These are phyloP conservation scores for Paedocypris micromegethes DNA, from an alignment of 2,797 vertebrate species.

Conservation along the genomic window DNA sequence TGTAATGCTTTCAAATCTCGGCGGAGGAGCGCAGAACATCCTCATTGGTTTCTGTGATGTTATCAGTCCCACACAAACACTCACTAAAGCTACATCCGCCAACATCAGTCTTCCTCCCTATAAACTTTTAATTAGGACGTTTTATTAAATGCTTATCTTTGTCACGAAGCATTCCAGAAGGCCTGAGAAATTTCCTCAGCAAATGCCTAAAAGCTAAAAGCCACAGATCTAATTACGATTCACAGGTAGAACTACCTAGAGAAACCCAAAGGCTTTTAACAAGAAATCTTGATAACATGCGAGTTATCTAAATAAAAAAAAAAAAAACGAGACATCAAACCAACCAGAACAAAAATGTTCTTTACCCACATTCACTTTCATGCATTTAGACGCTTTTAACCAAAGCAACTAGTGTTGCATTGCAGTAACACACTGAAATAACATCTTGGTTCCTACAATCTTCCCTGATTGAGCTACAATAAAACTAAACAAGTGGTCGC, in stretches of 20 bases:
- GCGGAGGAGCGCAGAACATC: background rate
- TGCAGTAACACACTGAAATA: too few relatives aligned
- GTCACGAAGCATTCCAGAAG: slow-evolving; percentile 27
- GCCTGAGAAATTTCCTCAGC: slow-evolving; percentile 34
- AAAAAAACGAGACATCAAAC: background rate
- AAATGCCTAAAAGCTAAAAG: slow-evolving; percentile 16
- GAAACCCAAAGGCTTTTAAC: too few relatives aligned
- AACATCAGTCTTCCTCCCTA: slow-evolving; percentile 14
- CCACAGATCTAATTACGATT: slow-evolving; percentile 48
- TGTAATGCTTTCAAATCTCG: slow-evolving; percentile 1
- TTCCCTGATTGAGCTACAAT: too few relatives aligned
- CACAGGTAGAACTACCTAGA: background rate
- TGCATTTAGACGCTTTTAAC: too few relatives aligned
- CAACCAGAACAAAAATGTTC: slow-evolving; percentile 12
- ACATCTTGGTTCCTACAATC: too few relatives aligned
- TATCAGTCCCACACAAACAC: slow-evolving; percentile 14
- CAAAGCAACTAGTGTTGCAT: too few relatives aligned
- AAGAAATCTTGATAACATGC: too few relatives aligned
- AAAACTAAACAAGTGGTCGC: slow-evolving; percentile 4
- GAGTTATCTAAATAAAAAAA: too few relatives aligned
- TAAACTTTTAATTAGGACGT: slow-evolving; percentile 53
- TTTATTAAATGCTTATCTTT: slow-evolving; percentile 47
- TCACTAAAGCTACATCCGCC: slow-evolving; percentile 16
- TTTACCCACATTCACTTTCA: background rate
- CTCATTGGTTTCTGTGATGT: slow-evolving; percentile 7